Evolutionary conservation across 2,113 vertebrate species (phyloP), one percentile per base, ranked within the genome.

Genomic region (Todiramphus chloris): DNA sequence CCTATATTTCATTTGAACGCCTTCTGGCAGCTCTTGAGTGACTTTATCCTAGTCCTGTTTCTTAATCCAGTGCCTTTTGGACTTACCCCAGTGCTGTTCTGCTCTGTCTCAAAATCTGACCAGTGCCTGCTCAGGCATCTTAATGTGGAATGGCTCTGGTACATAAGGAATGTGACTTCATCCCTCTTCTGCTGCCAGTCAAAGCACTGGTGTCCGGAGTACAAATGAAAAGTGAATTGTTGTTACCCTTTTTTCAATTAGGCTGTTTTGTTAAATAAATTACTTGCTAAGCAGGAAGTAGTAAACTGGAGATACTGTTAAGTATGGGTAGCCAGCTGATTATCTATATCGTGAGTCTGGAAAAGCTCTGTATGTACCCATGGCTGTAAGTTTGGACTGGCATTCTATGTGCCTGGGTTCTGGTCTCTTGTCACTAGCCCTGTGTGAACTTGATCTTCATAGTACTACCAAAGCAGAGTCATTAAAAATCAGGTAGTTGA

Each of bases 191-290:
- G 55, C 62, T 67, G 55, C 62, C 46, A 33, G 27, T 60, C 64
- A 23, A 63, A 91, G 60, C 37, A 41, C 31, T 4, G 9, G 44
- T 53, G 31, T 44, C 50, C 58, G 43, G 81, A 76, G 11, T 15
- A 41, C 16, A 58, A 56, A n/a, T 56, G 37, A 68, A 67, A 76
- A 18, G 5, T 17, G 24, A 44, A 1, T 56, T 18, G 19, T 25
- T 51, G 50, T 14, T 51, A 28, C 27, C 15, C 27, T 33, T 28
- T 67, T 70, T 72, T 24, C 3, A 0, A 0, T 55, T 3, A 46
- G 11, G 11, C 15, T 37, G 0, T 59, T 87, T n/a, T 31, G 11
- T 19, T 33, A 75, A 76, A 86, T 73, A 27, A 51, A 46, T 23
- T 14, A 23, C 4, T 6, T n/a, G 43, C 41, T 12, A 41, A 41